These are phyloP conservation scores for Hepsetus odoe DNA, from an alignment of 2,113 vertebrate species.

Conservation along the genomic window DNA sequence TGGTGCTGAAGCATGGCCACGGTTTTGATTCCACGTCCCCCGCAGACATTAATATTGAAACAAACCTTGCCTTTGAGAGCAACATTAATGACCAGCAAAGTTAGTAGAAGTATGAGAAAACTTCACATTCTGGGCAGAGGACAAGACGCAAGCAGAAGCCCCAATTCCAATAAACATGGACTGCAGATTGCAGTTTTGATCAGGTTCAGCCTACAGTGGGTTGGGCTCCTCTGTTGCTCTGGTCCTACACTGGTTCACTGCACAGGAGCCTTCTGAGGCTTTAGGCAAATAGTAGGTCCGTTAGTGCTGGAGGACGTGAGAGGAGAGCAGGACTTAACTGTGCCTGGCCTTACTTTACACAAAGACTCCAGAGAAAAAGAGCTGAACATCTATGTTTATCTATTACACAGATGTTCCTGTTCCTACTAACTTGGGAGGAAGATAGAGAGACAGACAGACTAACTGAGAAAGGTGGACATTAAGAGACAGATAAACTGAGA, in stretches of 20 bases:
- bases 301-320: slow-evolving; percentile 29
- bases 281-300: slow-evolving; percentile 49
- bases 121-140: slow-evolving; percentile 33
- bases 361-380: slow-evolving; percentile 56
- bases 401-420: slow-evolving; percentile 63
- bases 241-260: slow-evolving; percentile 20
- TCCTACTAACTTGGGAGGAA: not conserved
- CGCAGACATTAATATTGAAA: slow-evolving; percentile 54
- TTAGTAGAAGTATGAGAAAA: slow-evolving; percentile 55
- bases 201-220: slow-evolving; percentile 23
- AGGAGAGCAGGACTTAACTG: slow-evolving; percentile 43
- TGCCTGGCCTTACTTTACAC: slow-evolving; percentile 47
- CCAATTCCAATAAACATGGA: not conserved
- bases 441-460: not conserved
- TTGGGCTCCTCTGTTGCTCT: slow-evolving; percentile 37
- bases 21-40: slow-evolving; percentile 54
- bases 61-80: slow-evolving; percentile 44
- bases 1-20: slow-evolving; percentile 20
- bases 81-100: slow-evolving; percentile 40
- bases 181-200: slow-evolving; percentile 44
- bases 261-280: slow-evolving; percentile 39
- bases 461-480: not conserved
- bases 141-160: not conserved
- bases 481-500: not conserved
- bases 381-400: slow-evolving; percentile 47